Evolutionary conservation across 2,113 vertebrate species (phyloP), one percentile per base, ranked within the genome.

Genomic region (Centropristis striata): DNA sequence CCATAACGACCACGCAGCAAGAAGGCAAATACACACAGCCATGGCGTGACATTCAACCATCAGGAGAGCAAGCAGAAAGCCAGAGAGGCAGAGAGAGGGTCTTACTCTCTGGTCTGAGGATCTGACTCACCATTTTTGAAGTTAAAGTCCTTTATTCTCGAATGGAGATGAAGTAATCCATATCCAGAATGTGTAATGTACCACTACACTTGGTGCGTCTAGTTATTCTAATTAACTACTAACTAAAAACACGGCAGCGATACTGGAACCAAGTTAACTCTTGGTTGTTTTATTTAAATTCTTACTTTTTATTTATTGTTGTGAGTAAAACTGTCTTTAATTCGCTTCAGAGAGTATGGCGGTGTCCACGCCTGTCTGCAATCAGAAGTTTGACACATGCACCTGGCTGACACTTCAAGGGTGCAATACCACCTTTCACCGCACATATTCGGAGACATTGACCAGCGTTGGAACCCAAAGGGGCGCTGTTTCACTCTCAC

Each of bases 341-440:
- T 16, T 16, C 8, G 12, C 9, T 15, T 5, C 18, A 28, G 1
- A 11, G 8, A 13, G 3, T 18, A 16, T 2, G 7, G 0, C 15
- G 4, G 9, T 25, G 15, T 25, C 18, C 49, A 32, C 46, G 12
- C 10, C 4, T 28, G 23, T 21, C 2, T n/a, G 47, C n/a, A 11
- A 59, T 39, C 15, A 66, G 23, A 49, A 3, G 4, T 66, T 58
- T 7, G 37, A 0, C 15, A 25, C 1, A 1, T 37, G 10, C 61
- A 14, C 28, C 42, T 20, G 28, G 1, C n/a, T 16, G 28, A 6
- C 1, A 46, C 21, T 37, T 66, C 53, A 25, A 16, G 28, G 16
- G 18, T 82, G 80, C n/a, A 76, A 7, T 82, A 1, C 72, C 58
- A n/a, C 1, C 20, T 44, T 6, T 65, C 58, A 51, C 80, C 80